A percentile compares a stretch with the other conserved stretches of the same genome.
These are phyloP conservation scores for Stenchaetothrips biformis DNA, from an alignment of 2,888 invertebrate genomes.

Conservation along the genomic window DNA sequence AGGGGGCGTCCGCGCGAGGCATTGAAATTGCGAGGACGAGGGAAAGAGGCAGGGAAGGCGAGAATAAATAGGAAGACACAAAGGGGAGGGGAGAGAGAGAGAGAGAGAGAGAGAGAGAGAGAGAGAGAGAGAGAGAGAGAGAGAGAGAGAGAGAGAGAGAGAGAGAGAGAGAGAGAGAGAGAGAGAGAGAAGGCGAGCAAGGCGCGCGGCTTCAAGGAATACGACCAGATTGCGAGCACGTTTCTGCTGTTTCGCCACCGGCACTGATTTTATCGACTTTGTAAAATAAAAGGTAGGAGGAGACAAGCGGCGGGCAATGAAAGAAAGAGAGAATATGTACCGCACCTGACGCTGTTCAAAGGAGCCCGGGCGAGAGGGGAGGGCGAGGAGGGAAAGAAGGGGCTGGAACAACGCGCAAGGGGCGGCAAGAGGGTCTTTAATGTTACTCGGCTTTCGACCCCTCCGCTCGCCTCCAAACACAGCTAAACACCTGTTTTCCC, in stretches of 20 bases:
- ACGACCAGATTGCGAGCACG: constrained; percentile 4
- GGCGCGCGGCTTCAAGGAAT: not conserved
- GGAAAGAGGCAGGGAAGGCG: too few relatives aligned
- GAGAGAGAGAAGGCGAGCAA: not conserved
- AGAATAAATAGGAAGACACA: too few relatives aligned
- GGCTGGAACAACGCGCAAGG: not conserved
- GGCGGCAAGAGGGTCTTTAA: not conserved
- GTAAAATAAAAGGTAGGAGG: constrained; percentile 22
- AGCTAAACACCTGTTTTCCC: not conserved
- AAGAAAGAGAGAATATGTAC: not conserved
- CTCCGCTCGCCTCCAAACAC: not conserved
- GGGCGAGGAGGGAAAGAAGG: not conserved
- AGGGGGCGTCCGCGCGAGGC: too few relatives aligned
- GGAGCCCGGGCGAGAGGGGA: not conserved
- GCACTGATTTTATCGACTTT: constrained; percentile 22
- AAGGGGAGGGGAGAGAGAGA: not conserved
- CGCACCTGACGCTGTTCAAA: too few relatives aligned
- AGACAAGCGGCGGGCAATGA: not conserved
- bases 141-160: constrained; percentile 1
- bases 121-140: constrained; percentile 1
- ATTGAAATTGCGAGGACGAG: too few relatives aligned
- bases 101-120: constrained; percentile 1
- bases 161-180: not conserved
- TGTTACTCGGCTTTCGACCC: not conserved
- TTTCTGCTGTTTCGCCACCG: constrained; percentile 17